These are phyloP conservation scores for Siphamia tubifer DNA, from an alignment of 2,113 vertebrate species.

Conservation along the genomic window DNA sequence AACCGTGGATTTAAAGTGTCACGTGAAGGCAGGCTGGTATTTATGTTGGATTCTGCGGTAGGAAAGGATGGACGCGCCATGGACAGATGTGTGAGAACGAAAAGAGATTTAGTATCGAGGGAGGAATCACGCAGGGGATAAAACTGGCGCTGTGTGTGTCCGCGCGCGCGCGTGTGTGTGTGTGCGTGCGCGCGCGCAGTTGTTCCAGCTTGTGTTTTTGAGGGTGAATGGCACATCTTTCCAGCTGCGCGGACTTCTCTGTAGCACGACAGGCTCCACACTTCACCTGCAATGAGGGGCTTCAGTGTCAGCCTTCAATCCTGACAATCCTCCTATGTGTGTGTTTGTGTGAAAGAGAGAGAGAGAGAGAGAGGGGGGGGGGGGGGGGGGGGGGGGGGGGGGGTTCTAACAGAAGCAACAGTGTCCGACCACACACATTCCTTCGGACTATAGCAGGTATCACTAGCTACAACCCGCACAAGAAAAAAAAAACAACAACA, in stretches of 20 bases:
- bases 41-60: slow-evolving; percentile 19
- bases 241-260: slow-evolving; percentile 18
- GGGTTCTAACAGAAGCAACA: not conserved
- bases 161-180: slow-evolving; percentile 1
- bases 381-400: not conserved
- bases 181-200: not conserved
- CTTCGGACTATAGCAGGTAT: not conserved
- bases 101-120: slow-evolving; percentile 70
- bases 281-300: slow-evolving; percentile 58
- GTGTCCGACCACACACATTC: slow-evolving; percentile 1
- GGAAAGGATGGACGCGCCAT: slow-evolving; percentile 54
- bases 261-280: slow-evolving; percentile 20
- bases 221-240: slow-evolving; percentile 34
- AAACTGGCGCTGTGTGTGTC: slow-evolving; percentile 35
- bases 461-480: too few relatives aligned
- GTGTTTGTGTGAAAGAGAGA: not conserved
- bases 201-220: not conserved
- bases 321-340: not conserved
- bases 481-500: too few relatives aligned
- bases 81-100: slow-evolving; percentile 76
- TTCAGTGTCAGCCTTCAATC: slow-evolving; percentile 18
- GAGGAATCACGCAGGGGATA: slow-evolving; percentile 71
- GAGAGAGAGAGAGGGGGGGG: not conserved
- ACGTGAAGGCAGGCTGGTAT: slow-evolving; percentile 26
- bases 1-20: slow-evolving; percentile 45